Base-by-base conservation (phyloP, 2,797 vertebrate genomes). In the Girardinus metallicus region DNA sequence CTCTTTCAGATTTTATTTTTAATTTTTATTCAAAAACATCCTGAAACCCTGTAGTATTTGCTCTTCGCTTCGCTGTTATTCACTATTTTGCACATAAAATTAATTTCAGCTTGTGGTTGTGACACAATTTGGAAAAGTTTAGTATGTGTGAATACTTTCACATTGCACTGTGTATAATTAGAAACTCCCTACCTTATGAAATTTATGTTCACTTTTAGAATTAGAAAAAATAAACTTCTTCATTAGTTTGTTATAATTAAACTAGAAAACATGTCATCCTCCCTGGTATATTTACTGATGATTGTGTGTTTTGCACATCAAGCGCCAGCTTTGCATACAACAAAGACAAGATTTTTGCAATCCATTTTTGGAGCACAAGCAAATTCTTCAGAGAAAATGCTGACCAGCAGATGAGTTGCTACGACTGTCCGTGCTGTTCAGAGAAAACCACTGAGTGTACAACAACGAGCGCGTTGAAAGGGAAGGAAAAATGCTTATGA, bases 391-490 rank as follows among this genome's bases (percentile, higher is more conserved):
- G 88, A 93, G 86, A 90, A 95, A 94, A 83, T 89, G 93, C 94
- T 94, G 93, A 94, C 89, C 87, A 83, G 95, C 93, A 95, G 94
- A 92, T 86, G 90, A 94, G 91, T 53, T 81, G 88, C 89, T 79
- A 92, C 86, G 79, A 92, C 89, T 88, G 91, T 93, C 91, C 90
- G 57, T 23, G 88, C 85, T 83, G 86, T 86, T 92, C 90, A 79
- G 74, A 82, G 85, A 34, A 84, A 90, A 89, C 86, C 62, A 85
- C 90, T 84, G 90, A 89, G 85, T 49, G 85, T 86, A 91, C 86
- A 88, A 87, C 87, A 86, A 12, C 68, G 74, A 81, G 85, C 26
- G 81, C 29, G 76, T 85, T 80, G 77, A 86, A 84, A 85, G 51
- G 87, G 60, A 74, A 76, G 55, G 62, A 80, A 87, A 91, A 89